Percentiles rank a stretch among this genome's conserved stretches.
Conservation (phyloP, 2,888 invertebrate genomes). For the Cataglyphis altisquamis region DNA sequence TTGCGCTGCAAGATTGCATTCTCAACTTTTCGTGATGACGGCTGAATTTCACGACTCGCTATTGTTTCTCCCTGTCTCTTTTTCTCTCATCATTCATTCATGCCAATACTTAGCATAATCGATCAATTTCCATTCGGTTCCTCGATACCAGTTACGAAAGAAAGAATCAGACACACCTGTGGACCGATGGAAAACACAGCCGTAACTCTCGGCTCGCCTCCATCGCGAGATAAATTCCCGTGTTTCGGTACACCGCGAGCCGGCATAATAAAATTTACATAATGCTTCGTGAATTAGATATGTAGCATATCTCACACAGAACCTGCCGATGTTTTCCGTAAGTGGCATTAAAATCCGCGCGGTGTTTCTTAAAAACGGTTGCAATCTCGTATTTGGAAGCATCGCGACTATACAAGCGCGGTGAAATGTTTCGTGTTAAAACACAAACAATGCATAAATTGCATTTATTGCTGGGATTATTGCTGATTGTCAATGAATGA, state of each 20-base stretch:
- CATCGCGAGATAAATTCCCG: constrained; percentile 77
- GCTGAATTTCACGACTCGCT: constrained; percentile 4
- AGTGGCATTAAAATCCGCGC: constrained; percentile 2
- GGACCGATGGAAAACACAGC: constrained; percentile 68
- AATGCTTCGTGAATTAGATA: constrained; percentile 74
- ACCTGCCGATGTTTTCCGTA: constrained; percentile 24
- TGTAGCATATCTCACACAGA: constrained; percentile 40
- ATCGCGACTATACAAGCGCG: not conserved
- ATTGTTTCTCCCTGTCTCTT: constrained; percentile 5
- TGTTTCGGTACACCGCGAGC: constrained; percentile 75
- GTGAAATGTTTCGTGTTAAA: constrained; percentile 25
- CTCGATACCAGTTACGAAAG: constrained; percentile 48
- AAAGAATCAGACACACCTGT: constrained; percentile 77
- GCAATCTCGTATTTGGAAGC: constrained; percentile 24
- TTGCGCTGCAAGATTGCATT: not conserved
- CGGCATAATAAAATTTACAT: constrained; percentile 78
- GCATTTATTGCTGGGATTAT: constrained; percentile 5
- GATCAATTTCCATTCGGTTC: constrained; percentile 81
- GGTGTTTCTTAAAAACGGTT: constrained; percentile 19
- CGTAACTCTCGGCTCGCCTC: constrained; percentile 72
- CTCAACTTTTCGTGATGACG: constrained; percentile 1
- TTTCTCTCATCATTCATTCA: not conserved
- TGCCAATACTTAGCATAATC: constrained; percentile 79
- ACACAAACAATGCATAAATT: not conserved
- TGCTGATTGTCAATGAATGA: constrained; percentile 13